Percentiles rank a stretch among this genome's conserved stretches.
These are phyloP conservation scores for Sander vitreus DNA, from an alignment of 2,113 vertebrate species.

Conservation along the genomic window DNA sequence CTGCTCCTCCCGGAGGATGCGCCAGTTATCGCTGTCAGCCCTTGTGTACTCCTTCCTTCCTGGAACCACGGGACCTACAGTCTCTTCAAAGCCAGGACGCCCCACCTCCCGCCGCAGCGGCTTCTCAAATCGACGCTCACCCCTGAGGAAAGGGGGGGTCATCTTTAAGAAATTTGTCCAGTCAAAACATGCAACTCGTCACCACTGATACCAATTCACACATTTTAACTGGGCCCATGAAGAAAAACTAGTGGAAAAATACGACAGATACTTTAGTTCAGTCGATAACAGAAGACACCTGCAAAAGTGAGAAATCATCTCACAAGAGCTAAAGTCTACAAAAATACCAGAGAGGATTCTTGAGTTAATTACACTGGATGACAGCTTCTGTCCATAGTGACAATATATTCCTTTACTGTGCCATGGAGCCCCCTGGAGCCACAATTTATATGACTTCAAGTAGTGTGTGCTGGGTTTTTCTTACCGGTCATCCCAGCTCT, in stretches of 20 bases:
- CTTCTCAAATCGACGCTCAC: constrained; percentile 92
- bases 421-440: background rate
- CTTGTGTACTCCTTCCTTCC: constrained; percentile 90
- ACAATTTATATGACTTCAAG: background rate
- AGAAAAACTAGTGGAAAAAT: background rate
- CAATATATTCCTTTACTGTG: background rate
- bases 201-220: background rate
- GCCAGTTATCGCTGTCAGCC: constrained; percentile 95
- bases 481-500: constrained; percentile 95
- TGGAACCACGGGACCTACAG: constrained; percentile 61
- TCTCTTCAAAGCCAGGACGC: constrained; percentile 91
- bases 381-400: constrained; percentile 18
- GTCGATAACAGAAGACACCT: background rate
- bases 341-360: constrained; percentile 15
- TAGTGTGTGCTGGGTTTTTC: background rate
- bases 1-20: constrained; percentile 91
- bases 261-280: background rate
- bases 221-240: background rate
- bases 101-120: constrained; percentile 88
- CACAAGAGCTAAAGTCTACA: background rate
- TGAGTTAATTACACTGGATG: constrained; percentile 6
- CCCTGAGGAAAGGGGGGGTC: constrained; percentile 76
- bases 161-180: background rate
- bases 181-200: background rate
- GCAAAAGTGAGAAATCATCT: constrained; percentile 3